These are phyloP conservation scores for Sebastes hopkinsi DNA, from an alignment of 2,797 vertebrate species.

Conservation along the genomic window DNA sequence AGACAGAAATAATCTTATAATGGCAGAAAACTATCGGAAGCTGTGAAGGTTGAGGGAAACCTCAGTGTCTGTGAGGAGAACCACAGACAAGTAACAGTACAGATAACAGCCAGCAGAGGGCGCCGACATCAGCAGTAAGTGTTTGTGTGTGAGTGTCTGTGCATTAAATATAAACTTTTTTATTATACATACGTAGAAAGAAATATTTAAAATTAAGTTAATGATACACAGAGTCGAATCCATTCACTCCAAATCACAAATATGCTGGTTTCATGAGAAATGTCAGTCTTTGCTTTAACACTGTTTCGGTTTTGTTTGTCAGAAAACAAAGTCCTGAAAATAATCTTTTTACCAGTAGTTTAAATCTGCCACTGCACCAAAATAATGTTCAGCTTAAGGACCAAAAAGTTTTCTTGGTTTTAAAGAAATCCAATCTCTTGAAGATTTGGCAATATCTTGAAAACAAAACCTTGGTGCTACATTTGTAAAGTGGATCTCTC, in stretches of 20 bases:
- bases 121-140: conserved; percentile 30
- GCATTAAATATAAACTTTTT: conserved; percentile 11
- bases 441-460: background rate
- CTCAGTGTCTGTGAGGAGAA: conserved; percentile 7
- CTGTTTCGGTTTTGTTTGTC: conserved; percentile 4
- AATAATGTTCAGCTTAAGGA: background rate
- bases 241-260: conserved; percentile 22
- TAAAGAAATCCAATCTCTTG: background rate
- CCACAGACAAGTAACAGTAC: conserved; percentile 57
- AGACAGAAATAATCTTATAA: background rate
- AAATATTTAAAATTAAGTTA: background rate
- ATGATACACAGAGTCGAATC: background rate
- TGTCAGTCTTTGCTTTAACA: conserved; percentile 12
- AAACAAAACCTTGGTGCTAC: conserved; percentile 1
- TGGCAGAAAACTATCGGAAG: background rate
- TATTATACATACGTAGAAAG: background rate
- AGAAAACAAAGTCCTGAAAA: background rate
- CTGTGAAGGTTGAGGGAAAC: conserved; percentile 33
- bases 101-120: conserved; percentile 71
- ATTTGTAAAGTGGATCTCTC: conserved; percentile 11
- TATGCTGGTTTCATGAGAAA: conserved; percentile 49
- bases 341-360: background rate
- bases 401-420: background rate
- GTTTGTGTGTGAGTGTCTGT: conserved; percentile 4
- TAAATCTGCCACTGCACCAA: background rate